Percentiles rank a stretch among this genome's conserved stretches.
Conservation (phyloP, 2,797 vertebrate species). For the Karalla daura region DNA sequence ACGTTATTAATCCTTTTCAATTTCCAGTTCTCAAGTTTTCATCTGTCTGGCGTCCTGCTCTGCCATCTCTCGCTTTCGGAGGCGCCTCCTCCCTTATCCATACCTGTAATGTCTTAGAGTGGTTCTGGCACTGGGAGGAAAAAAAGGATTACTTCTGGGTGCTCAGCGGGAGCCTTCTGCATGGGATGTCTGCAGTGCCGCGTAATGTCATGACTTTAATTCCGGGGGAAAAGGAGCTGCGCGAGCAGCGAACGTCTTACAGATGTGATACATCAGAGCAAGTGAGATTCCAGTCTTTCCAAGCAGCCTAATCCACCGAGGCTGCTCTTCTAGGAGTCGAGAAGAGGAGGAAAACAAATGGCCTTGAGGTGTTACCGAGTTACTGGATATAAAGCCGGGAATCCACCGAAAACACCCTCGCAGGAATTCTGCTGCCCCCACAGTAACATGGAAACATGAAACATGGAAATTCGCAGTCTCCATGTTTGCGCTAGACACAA, state of each 20-base stretch:
- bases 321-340: conserved; percentile 14
- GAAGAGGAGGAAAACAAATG: background rate
- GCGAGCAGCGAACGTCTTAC: background rate
- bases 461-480: no score
- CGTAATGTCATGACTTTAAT: conserved; percentile 2
- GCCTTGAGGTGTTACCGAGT: background rate
- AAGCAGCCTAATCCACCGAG: conserved; percentile 1
- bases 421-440: no score
- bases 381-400: no score
- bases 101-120: conserved; percentile 38
- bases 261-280: background rate
- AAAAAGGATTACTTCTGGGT: conserved; percentile 16
- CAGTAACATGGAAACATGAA: no score
- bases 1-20: conserved; percentile 60
- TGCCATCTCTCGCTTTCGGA: conserved; percentile 34
- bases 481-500: no score
- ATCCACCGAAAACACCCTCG: no score
- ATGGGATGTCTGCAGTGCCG: background rate
- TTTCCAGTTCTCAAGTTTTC: conserved; percentile 51
- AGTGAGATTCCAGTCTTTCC: background rate
- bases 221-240: conserved; percentile 4
- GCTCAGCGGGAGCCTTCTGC: background rate
- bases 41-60: conserved; percentile 46
- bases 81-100: conserved; percentile 26
- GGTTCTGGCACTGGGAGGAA: conserved; percentile 15